Base-by-base conservation (phyloP, 2,797 vertebrate species). In the Austrolebias charrua region DNA sequence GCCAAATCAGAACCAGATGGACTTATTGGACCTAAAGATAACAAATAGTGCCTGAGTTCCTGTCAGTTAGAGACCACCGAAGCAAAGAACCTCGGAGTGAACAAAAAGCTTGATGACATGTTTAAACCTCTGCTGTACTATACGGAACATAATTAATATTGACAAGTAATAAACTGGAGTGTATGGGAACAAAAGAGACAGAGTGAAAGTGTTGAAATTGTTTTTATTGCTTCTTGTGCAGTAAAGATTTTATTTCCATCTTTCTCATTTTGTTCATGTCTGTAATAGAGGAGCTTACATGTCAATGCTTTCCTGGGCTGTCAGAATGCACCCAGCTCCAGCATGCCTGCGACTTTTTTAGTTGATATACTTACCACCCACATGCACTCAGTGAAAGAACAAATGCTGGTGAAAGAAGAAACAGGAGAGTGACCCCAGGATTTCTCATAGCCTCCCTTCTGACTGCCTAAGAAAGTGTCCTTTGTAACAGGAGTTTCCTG, bases 1-100 rank as follows among this genome's bases (percentile, higher is more conserved):
- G 94, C 95, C 94, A 94, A 98, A 98, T 95, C 92, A 94, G 95
- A 98, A 98, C 95, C 96, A 98, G 96, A 98, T 98, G 96, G 93
- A 89, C 93, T 94, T 95, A 95, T 95, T 95, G 86, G 92, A 88
- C 89, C 92, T 93, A 95, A 97, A 95, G 94, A 98, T 93, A 98
- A 96, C 95, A 98, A 95, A 96, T 92, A 95, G 91, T 79, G 75
- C 90, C 92, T 91, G 89, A 93, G 91, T 92, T 94, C 91, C 92
- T 92, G 92, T 93, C 89, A 88, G 93, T 89, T 89, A 89, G 82
- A 88, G 95, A 96, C 96, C 95, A 95, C 95, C 94, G 15, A 89
- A 91, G 93, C 84, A 92, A 92, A 88, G 91, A 90, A 89, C 86
- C 87, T 78, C 81, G 86, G 86, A 60, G 80, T 73, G 76, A 52